Evolutionary conservation across 2,888 invertebrate genomes (phyloP).

Genomic region (Agrotis segetum): DNA sequence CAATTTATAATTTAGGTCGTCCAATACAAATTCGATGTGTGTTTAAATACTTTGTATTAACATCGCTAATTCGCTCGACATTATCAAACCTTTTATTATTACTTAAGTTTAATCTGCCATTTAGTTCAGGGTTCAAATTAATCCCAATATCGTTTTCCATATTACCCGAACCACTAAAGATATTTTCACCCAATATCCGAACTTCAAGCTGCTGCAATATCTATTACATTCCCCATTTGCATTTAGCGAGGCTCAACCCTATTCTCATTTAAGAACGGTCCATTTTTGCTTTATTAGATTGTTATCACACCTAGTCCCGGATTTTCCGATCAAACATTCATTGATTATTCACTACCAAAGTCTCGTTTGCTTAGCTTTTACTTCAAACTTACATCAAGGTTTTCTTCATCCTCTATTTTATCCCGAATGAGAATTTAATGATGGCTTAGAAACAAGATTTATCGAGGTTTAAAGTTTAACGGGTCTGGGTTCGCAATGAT

Average conservation of each 20-base stretch:
- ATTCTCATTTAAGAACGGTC: constrained; percentile 43
- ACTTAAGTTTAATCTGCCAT: constrained; percentile 14
- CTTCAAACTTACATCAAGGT: constrained; percentile 16
- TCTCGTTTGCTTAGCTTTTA: constrained; percentile 36
- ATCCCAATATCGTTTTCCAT: constrained; percentile 15
- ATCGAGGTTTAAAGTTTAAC: constrained; percentile 21
- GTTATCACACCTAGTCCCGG: constrained; percentile 46
- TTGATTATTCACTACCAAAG: constrained; percentile 54
- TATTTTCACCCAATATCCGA: constrained; percentile 39
- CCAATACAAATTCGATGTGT: no score
- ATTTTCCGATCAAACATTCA: constrained; percentile 56
- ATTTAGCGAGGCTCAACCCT: constrained; percentile 52
- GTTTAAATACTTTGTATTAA: not conserved
- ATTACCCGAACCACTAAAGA: constrained; percentile 24
- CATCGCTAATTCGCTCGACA: not conserved
- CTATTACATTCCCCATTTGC: constrained; percentile 34
- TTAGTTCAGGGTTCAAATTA: constrained; percentile 18
- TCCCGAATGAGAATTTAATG: constrained; percentile 8
- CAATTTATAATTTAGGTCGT: no score
- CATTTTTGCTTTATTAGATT: constrained; percentile 59
- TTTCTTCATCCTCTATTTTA: constrained; percentile 18
- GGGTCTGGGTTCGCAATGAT: not conserved
- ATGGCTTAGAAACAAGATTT: constrained; percentile 7
- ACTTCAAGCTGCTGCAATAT: constrained; percentile 40
- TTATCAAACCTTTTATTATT: constrained; percentile 5